These are phyloP conservation scores for Potorous gilbertii DNA, from an alignment of 2,797 vertebrate genomes.

Conservation along the genomic window DNA sequence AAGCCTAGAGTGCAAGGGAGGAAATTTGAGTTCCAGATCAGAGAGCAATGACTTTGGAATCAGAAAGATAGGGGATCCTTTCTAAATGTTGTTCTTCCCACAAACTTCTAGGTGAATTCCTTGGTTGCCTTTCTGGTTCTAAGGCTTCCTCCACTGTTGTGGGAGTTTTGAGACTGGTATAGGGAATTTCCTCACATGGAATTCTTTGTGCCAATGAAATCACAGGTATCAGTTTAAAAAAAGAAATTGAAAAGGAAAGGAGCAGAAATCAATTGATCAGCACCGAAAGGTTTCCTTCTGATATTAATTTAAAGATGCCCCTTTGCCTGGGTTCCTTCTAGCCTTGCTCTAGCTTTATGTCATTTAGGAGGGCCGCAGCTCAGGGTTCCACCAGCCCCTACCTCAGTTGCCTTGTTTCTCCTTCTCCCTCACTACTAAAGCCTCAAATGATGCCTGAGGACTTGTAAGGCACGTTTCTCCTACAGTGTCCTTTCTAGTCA, in stretches of 20 bases:
- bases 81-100: neutral
- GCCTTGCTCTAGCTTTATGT: neutral
- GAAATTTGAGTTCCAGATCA: neutral
- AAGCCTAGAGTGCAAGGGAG: neutral
- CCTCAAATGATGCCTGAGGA: neutral
- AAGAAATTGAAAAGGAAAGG: neutral
- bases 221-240: neutral
- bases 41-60: neutral
- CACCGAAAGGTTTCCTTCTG: neutral
- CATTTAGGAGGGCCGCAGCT: neutral
- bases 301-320: neutral
- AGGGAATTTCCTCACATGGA: neutral
- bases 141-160: neutral
- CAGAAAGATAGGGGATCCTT: neutral
- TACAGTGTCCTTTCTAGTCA: neutral
- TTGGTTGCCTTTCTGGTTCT: neutral
- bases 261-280: neutral
- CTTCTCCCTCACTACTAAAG: neutral
- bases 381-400: neutral
- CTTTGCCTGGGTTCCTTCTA: neutral
- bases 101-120: neutral
- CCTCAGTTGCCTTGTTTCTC: neutral
- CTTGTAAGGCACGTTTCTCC: neutral
- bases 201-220: neutral
- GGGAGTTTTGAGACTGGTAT: neutral